Evolutionary conservation across 64 coral and sea anemone species (phyloP).

Genomic region (Acropora yongei): DNA sequence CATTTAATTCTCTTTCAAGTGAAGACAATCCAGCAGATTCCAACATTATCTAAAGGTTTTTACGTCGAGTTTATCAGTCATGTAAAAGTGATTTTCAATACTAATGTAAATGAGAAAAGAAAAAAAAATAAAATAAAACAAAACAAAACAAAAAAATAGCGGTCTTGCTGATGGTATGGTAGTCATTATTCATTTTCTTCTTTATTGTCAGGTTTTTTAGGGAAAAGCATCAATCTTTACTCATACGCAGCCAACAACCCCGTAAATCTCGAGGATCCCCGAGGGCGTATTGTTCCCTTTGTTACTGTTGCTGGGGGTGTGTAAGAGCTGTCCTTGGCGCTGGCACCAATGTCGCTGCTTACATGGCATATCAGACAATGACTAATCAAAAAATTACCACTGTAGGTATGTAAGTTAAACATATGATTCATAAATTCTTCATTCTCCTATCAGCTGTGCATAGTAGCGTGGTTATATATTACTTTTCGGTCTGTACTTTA

Average conservation of each 20-base stretch:
- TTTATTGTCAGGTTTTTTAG: background rate
- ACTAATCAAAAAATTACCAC: background rate
- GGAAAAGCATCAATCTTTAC: conserved; percentile 38
- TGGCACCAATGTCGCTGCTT: background rate
- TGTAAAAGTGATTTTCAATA: no score
- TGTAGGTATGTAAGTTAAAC: conserved; percentile 9
- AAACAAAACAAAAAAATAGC: no score
- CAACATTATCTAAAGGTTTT: no score
- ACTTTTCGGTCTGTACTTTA: no score
- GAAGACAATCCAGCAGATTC: no score
- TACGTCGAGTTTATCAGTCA: no score
- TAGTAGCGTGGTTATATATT: no score
- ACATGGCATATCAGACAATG: background rate
- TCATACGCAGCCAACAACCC: conserved; percentile 48
- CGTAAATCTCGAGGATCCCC: background rate
- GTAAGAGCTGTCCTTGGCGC: background rate
- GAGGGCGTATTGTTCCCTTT: background rate
- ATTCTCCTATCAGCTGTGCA: no score
- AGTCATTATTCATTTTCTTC: background rate
- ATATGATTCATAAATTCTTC: background rate
- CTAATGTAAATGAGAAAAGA: no score
- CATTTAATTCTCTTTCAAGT: no score
- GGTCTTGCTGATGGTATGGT: no score
- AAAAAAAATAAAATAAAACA: no score
- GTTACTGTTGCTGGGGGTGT: background rate